phyloP scores from a whole-genome alignment of 2,797 vertebrate genomes.

The Arctocebus calabarensis region DNA sequence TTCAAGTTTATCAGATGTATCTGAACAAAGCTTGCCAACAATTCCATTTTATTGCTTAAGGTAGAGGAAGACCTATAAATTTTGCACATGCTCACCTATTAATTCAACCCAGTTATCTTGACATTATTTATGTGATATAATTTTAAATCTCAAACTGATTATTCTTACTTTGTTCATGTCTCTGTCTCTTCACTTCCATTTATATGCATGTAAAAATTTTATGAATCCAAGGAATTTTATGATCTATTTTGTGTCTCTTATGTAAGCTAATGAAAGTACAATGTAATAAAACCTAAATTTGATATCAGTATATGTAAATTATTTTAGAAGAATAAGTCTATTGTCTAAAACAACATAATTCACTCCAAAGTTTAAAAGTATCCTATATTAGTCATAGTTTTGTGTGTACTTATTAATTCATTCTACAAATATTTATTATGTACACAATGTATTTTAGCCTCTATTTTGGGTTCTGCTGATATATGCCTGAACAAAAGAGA shows the following conservation, averaged over 20 bases:
- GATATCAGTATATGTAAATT: not conserved
- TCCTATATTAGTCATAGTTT: not conserved
- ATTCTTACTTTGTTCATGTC: not conserved
- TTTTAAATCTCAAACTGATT: conserved; percentile 11
- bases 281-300: not conserved
- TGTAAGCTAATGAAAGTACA: not conserved
- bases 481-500: not conserved
- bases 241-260: not conserved
- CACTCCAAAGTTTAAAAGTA: conserved; percentile 7
- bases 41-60: not conserved
- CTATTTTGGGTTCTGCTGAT: not conserved
- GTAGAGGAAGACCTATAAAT: not conserved
- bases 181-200: not conserved
- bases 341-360: not conserved
- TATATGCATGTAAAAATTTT: not conserved
- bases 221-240: not conserved
- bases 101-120: not conserved
- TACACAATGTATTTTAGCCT: not conserved
- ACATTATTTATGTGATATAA: not conserved
- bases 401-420: not conserved
- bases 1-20: not conserved
- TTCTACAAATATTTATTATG: not conserved
- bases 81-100: not conserved
- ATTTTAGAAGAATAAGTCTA: conserved; percentile 1
- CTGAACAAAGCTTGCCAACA: not conserved